Conservation (phyloP, 2,797 vertebrate species). For the Chanos chanos region DNA sequence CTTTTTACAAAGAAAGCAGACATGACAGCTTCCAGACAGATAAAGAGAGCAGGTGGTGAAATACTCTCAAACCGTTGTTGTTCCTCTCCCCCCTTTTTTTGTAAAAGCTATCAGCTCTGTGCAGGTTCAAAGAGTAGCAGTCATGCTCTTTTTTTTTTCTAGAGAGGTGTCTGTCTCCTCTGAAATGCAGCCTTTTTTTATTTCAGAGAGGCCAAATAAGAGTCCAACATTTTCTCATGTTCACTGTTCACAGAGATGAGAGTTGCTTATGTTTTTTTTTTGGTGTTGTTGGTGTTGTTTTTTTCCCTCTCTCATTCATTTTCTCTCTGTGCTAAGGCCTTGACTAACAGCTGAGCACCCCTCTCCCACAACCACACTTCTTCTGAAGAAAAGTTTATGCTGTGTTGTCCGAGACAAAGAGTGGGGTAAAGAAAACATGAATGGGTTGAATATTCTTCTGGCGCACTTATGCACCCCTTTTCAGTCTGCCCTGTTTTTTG, state of each 20-base stretch:
- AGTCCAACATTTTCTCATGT: background rate
- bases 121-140: conserved; percentile 43
- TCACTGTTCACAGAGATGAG: no score
- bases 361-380: background rate
- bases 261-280: no score
- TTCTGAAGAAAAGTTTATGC: no score
- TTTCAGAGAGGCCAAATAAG: background rate
- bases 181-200: background rate
- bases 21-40: conserved; percentile 22
- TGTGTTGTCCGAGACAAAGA: no score
- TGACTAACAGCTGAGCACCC: no score
- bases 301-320: no score
- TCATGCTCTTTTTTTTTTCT: background rate
- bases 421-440: no score
- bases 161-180: conserved; percentile 10
- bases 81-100: background rate
- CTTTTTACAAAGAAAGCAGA: conserved; percentile 16
- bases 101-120: conserved; percentile 45
- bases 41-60: conserved; percentile 23
- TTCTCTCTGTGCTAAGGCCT: no score
- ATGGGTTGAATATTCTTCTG: no score
- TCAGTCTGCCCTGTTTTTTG: no score
- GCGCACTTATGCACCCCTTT: no score
- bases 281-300: no score
- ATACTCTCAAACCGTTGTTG: background rate